phyloP scores from a whole-genome alignment of 2,113 vertebrate genomes.

The Ciconia stormi region DNA sequence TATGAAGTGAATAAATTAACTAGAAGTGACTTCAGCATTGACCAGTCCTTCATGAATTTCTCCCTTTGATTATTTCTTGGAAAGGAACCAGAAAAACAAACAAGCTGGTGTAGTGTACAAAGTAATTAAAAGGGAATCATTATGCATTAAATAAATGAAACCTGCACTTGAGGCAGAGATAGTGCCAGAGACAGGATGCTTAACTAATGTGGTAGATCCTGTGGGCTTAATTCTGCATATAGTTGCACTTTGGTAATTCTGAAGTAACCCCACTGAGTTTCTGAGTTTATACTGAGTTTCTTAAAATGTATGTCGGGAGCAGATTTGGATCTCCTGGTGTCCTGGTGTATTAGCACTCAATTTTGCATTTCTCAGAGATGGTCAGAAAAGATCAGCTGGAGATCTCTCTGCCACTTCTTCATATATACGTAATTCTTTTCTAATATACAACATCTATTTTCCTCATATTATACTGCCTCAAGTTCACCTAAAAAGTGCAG shows the following conservation, averaged over 20 bases:
- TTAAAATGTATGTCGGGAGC: background rate
- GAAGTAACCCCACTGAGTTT: background rate
- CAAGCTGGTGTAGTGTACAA: background rate
- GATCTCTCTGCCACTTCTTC: background rate
- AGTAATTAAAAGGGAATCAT: background rate
- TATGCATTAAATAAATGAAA: conserved; percentile 14
- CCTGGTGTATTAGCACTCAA: background rate
- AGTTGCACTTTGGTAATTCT: background rate
- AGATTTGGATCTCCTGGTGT: background rate
- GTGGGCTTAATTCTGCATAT: background rate
- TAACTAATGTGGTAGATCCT: background rate
- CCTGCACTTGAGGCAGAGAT: background rate
- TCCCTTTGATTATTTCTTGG: background rate
- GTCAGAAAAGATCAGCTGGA: background rate
- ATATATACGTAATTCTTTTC: background rate
- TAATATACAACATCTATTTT: background rate
- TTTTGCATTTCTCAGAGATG: background rate
- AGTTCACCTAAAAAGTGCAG: background rate
- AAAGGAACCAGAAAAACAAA: background rate
- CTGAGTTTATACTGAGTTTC: background rate
- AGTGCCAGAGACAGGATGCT: background rate
- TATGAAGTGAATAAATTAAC: background rate
- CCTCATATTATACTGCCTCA: background rate
- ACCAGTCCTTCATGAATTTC: background rate
- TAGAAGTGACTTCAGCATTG: background rate